Base-by-base conservation (phyloP, 2,797 vertebrate genomes). In the Danio kyathit region DNA sequence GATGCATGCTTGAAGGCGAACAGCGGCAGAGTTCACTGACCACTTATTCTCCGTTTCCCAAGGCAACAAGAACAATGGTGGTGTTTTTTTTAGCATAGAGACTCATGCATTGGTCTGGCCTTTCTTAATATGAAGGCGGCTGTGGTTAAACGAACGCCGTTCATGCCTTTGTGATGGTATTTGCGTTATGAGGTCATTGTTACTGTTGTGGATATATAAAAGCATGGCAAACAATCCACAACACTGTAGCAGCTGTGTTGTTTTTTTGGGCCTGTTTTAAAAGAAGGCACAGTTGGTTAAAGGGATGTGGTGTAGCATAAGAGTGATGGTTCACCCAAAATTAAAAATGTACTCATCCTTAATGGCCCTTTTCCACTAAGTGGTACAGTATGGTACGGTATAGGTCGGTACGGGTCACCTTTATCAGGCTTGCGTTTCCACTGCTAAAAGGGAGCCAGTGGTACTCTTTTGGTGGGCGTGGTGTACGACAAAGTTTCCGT, bases 51-150 rank as follows among this genome's bases (percentile, higher is more conserved):
- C 9, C 1, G 76, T 43, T 57, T 43, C 38, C 49, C 38, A 66
- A 41, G 46, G 44, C 67, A 78, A 64, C 74, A 43, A 40, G 52
- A 80, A 66, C 70, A 74, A 69, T 40, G 65, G 7, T 48, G 52
- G 3, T 29, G 29, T 29, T 29, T 29, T 29, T n/a, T 54, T 17
- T 49, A 48, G 73, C 41, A 17, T 14, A 11, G 38, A 8, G 11
- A 49, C 41, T 12, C 10, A 4, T 64, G 21, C 56, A 60, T 64
- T 79, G 40, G 16, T 67, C 52, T 17, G 14, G 43, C 57, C 19
- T 44, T 56, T 6, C 16, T 70, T 65, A 64, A 65, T 69, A 74
- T 44, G 12, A 67, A 29, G 41, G 44, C 4, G 6, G 8, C 29
- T 60, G 61, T 29, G 29, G 61, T 76, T 64, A 65, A 59, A 51